Conservation (phyloP, 2,113 vertebrate species). For the Daphoenositta chrysoptera region DNA sequence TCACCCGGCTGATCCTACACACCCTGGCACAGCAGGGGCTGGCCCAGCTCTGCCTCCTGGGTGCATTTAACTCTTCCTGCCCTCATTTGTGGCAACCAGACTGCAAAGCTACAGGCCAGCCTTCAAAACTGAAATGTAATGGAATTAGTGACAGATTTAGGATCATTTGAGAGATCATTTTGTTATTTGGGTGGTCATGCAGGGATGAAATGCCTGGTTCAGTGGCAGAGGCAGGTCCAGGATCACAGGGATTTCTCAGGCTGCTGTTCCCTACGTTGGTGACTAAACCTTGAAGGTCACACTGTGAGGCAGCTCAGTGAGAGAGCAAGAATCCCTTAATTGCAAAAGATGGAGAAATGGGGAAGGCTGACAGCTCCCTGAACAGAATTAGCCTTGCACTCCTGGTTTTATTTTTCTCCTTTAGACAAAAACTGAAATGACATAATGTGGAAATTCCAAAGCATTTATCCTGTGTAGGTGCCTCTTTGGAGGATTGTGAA, state of each 20-base stretch:
- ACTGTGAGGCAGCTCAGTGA: background rate
- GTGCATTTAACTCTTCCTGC: background rate
- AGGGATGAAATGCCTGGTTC: background rate
- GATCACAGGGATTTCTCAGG: background rate
- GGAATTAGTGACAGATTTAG: background rate
- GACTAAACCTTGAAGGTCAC: background rate
- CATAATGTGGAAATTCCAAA: background rate
- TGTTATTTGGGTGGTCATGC: background rate
- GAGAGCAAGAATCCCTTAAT: background rate
- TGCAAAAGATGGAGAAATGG: background rate
- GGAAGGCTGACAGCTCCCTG: background rate
- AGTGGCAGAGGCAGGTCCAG: background rate
- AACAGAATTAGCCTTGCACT: background rate
- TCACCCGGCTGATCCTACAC: background rate
- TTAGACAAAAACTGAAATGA: background rate
- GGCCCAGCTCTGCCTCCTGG: background rate
- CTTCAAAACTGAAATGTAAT: rapidly evolving
- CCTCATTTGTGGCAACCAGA: background rate
- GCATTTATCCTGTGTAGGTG: background rate
- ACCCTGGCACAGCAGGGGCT: background rate
- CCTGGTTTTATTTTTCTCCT: background rate
- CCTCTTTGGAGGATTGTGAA: background rate
- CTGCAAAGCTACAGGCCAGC: background rate
- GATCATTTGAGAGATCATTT: rapidly evolving
- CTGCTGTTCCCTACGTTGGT: rapidly evolving